Conservation (phyloP, 1,140 invertebrate genomes). For the Gerris buenoi region DNA sequence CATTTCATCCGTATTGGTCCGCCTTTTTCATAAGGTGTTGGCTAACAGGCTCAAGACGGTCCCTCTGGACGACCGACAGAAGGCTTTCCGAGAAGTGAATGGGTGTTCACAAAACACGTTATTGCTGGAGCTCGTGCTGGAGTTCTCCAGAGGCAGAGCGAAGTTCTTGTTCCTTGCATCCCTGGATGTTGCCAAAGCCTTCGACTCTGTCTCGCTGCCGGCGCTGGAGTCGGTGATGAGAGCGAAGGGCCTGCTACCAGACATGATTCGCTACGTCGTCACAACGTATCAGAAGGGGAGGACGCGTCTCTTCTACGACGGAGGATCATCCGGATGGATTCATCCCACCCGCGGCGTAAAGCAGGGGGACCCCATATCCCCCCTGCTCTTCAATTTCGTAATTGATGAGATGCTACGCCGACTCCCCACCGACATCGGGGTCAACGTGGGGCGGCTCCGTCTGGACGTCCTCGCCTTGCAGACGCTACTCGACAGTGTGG, state of each 20-base stretch:
- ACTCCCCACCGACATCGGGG: background rate
- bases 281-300: too few relatives aligned
- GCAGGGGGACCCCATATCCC: background rate
- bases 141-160: background rate
- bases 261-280: too few relatives aligned
- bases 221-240: too few relatives aligned
- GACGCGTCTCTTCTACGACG: too few relatives aligned
- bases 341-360: background rate
- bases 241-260: too few relatives aligned
- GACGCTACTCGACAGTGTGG: too few relatives aligned
- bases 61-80: background rate
- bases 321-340: too few relatives aligned
- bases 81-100: background rate
- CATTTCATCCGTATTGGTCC: background rate
- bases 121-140: background rate
- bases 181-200: background rate
- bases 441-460: background rate
- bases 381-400: background rate
- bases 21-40: background rate
- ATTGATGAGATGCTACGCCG: background rate
- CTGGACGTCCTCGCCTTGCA: background rate
- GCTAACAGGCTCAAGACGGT: background rate
- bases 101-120: background rate
- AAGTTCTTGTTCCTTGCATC: background rate
- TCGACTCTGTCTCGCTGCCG: background rate